These are phyloP conservation scores for Alca torda DNA, from an alignment of 2,797 vertebrate species.

Conservation along the genomic window DNA sequence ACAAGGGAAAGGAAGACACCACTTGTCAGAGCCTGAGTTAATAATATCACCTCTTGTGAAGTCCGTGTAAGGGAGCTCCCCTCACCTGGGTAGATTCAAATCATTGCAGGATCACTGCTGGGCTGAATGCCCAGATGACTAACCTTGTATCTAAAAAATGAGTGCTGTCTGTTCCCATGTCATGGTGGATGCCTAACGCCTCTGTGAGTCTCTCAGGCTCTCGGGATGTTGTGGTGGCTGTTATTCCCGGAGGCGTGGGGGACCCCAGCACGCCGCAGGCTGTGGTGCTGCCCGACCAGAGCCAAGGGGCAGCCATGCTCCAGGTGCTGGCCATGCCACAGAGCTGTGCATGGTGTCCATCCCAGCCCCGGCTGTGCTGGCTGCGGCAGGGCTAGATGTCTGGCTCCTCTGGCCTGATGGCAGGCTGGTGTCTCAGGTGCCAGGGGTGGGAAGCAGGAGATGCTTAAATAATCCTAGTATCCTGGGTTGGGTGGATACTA, in stretches of 20 bases:
- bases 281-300: background rate
- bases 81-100: background rate
- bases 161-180: background rate
- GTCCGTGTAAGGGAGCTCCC: background rate
- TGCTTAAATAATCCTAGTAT: background rate
- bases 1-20: background rate
- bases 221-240: background rate
- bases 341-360: too few species aligned
- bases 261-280: background rate
- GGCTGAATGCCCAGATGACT: background rate
- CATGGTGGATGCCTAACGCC: background rate
- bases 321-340: background rate
- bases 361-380: accelerated
- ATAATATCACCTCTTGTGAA: background rate
- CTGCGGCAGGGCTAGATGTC: background rate
- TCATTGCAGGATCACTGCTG: background rate
- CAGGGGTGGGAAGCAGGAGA: accelerated
- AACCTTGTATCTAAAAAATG: background rate
- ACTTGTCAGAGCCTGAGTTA: background rate
- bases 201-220: background rate
- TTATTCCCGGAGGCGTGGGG: background rate
- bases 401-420: background rate
- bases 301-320: background rate
- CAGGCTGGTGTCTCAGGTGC: background rate
- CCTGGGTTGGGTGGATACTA: background rate